phyloP scores from a whole-genome alignment of 2,888 invertebrate species.

The Caenorhabditis sulstoni region DNA sequence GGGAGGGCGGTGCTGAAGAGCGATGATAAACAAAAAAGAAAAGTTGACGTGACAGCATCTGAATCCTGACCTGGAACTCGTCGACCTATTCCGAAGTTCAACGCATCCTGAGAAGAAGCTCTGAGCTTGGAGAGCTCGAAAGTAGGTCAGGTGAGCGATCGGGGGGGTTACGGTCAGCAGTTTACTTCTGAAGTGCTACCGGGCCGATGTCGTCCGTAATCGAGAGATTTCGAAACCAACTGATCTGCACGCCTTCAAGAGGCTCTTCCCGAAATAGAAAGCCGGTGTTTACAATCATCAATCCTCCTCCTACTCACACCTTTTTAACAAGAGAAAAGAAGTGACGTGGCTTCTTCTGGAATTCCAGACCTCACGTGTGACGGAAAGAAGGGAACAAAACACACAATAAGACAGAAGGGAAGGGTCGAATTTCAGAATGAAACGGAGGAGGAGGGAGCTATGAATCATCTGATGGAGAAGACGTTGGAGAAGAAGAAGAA shows the following conservation, averaged over 20 bases:
- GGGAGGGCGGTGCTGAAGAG: background rate
- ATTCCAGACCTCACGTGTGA: background rate
- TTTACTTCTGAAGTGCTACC: no score
- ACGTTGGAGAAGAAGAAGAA: background rate
- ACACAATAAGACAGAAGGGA: constrained; percentile 3
- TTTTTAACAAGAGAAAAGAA: background rate
- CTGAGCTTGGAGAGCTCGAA: no score
- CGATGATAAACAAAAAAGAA: background rate
- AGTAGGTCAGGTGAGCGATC: no score
- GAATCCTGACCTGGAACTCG: constrained; percentile 3
- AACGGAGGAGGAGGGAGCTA: no score
- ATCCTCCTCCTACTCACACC: background rate
- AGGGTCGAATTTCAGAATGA: constrained; percentile 33
- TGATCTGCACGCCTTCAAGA: background rate
- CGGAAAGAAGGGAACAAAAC: constrained; percentile 12
- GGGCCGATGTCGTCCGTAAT: no score
- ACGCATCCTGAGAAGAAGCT: no score
- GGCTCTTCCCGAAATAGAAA: constrained; percentile 1
- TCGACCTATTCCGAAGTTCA: no score
- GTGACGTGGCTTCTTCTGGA: constrained; percentile 14
- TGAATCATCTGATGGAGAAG: constrained; percentile 12
- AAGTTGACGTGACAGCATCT: constrained; percentile 10
- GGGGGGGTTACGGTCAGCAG: no score
- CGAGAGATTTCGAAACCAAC: background rate
- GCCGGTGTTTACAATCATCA: background rate